Conservation (phyloP, 2,113 vertebrate genomes). For the Alouatta palliata region DNA sequence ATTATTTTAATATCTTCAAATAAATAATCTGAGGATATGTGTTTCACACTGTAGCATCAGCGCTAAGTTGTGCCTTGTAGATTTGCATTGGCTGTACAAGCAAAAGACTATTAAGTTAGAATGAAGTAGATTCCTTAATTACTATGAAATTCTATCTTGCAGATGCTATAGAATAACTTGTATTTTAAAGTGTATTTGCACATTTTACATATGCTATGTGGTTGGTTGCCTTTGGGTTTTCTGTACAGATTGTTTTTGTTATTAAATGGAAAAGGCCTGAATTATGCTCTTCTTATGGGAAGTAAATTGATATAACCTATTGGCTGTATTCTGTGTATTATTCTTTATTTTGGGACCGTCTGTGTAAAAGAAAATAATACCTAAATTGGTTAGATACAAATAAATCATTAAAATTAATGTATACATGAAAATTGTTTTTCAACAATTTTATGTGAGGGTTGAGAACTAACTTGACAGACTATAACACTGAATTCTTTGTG, state of each 20-base stretch:
- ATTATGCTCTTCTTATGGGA: slow-evolving; percentile 76
- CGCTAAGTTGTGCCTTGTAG: slow-evolving; percentile 86
- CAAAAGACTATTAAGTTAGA: slow-evolving; percentile 48
- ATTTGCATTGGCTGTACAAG: slow-evolving; percentile 79
- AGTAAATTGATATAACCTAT: slow-evolving; percentile 81
- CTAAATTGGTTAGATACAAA: slow-evolving; percentile 33
- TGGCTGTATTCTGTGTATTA: slow-evolving; percentile 65
- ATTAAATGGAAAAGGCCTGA: slow-evolving; percentile 80
- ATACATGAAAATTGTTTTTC: neutral
- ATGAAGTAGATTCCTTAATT: slow-evolving; percentile 59
- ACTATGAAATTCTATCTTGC: slow-evolving; percentile 60
- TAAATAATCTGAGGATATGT: slow-evolving; percentile 63
- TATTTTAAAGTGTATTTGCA: slow-evolving; percentile 81
- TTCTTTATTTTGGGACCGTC: slow-evolving; percentile 67
- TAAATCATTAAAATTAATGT: neutral
- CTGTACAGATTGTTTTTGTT: slow-evolving; percentile 80
- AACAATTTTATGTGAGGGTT: neutral
- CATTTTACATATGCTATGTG: slow-evolving; percentile 73
- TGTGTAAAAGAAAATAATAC: slow-evolving; percentile 17
- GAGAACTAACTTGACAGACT: neutral
- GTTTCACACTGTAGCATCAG: slow-evolving; percentile 68
- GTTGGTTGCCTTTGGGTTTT: slow-evolving; percentile 80
- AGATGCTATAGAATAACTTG: slow-evolving; percentile 64
- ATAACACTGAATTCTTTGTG: neutral
- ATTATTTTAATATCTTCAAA: slow-evolving; percentile 53